Conservation (phyloP, 2,113 vertebrate genomes). For the Corynorhinus townsendii region DNA sequence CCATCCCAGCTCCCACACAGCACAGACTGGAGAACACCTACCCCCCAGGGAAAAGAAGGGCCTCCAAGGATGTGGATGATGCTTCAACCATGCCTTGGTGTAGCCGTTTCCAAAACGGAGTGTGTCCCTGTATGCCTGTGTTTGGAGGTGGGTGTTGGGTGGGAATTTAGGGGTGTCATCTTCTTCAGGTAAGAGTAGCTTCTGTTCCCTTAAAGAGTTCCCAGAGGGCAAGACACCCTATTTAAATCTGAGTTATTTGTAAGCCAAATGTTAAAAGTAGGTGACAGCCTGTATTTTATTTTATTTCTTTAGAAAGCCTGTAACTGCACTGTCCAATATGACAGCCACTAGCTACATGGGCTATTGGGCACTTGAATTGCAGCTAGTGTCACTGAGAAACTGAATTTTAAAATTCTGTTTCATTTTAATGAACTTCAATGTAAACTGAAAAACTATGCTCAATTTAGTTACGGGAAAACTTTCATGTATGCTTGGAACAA, state of each 20-base stretch:
- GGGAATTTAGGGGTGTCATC: background rate
- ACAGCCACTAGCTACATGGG: background rate
- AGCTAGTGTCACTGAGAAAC: background rate
- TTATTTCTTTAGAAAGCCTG: background rate
- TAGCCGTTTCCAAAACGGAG: background rate
- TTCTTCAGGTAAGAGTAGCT: background rate
- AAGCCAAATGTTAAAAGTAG: background rate
- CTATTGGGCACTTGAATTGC: background rate
- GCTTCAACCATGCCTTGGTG: background rate
- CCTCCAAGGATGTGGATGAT: background rate
- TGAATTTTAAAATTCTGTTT: background rate
- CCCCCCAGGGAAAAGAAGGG: background rate
- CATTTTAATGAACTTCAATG: conserved; percentile 3
- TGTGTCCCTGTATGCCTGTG: background rate
- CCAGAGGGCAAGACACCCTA: background rate
- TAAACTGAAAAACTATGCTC: background rate
- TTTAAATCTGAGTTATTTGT: background rate
- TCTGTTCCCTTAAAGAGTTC: background rate
- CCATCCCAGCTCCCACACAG: background rate
- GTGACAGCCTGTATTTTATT: background rate
- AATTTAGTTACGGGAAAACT: background rate
- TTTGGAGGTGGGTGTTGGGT: background rate
- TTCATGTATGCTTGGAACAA: background rate
- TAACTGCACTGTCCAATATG: too few species aligned
- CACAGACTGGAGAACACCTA: background rate